phyloP scores from a whole-genome alignment of 1,140 invertebrate genomes.

The Lepidurus apus region DNA sequence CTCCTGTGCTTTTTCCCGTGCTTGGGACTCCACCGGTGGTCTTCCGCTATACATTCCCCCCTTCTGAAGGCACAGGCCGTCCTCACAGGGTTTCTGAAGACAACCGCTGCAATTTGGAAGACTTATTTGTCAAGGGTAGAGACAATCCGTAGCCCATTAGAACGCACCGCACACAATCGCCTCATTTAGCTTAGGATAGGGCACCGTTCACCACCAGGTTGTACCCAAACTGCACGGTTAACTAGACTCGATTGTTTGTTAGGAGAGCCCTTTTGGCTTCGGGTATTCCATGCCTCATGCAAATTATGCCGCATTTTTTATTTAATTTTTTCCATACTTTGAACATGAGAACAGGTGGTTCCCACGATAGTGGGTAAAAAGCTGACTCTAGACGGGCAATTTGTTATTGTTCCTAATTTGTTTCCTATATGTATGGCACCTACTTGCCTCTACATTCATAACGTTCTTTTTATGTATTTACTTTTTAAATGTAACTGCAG shows the following conservation, averaged over 20 bases:
- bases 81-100: background rate
- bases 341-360: background rate
- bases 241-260: background rate
- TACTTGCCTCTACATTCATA: too few relatives aligned
- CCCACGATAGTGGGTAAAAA: background rate
- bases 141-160: background rate
- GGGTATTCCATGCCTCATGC: background rate
- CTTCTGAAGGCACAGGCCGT: background rate
- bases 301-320: background rate
- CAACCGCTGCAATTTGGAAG: conserved; percentile 12
- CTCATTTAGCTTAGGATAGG: background rate
- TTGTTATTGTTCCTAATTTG: too few relatives aligned
- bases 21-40: conserved; percentile 4
- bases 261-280: background rate
- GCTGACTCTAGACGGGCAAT: too few relatives aligned
- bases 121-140: conserved; percentile 19
- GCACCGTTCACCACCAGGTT: background rate
- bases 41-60: background rate
- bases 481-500: background rate
- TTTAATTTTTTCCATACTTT: background rate
- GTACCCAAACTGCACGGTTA: background rate
- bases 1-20: background rate
- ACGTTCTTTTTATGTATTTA: too few relatives aligned
- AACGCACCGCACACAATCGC: conserved; percentile 17
- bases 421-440: too few relatives aligned